phyloP scores from a whole-genome alignment of 2,113 vertebrate species.

The Macquaria ambigua region DNA sequence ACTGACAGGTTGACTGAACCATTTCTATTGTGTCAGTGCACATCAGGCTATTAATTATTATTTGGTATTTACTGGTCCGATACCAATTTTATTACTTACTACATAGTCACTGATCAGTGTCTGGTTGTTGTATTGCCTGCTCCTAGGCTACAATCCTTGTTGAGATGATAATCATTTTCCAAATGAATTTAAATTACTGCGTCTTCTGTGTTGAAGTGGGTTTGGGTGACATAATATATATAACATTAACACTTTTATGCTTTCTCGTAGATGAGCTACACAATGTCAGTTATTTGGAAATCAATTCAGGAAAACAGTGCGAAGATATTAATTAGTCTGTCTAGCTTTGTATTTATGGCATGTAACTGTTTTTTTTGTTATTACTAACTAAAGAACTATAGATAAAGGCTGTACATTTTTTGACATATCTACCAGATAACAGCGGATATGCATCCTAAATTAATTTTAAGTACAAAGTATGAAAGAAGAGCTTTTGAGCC shows the following conservation, averaged over 20 bases:
- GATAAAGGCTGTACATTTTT: neutral
- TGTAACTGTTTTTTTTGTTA: neutral
- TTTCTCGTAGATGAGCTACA: neutral
- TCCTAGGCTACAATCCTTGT: neutral
- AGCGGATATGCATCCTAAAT: neutral
- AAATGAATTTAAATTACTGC: neutral
- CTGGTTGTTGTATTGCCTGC: neutral
- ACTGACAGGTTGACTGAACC: slow-evolving; percentile 5
- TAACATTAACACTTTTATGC: neutral
- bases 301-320: neutral
- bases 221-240: neutral
- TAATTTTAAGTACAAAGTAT: neutral
- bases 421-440: neutral
- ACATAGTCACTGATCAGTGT: neutral
- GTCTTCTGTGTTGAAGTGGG: neutral
- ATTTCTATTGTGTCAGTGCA: neutral
- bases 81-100: neutral
- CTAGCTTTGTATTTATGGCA: neutral
- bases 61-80: neutral
- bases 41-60: neutral
- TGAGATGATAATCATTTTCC: neutral
- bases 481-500: slow-evolving; percentile 1
- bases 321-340: neutral
- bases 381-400: neutral
- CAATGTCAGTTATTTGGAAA: neutral